Base-by-base conservation (phyloP, 2,888 invertebrate genomes). In the Deilephila elpenor region DNA sequence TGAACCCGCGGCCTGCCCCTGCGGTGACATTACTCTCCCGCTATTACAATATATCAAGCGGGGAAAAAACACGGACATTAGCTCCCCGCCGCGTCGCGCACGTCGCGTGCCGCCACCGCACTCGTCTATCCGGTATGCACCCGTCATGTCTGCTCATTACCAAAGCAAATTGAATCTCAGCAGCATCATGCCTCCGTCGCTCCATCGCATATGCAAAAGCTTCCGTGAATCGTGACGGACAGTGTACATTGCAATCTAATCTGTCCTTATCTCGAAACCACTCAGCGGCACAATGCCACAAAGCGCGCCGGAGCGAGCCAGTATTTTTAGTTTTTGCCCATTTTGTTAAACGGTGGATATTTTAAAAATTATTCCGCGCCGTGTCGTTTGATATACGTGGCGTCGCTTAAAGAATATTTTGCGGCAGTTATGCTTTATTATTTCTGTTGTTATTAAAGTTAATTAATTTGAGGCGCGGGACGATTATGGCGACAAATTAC, bases 31-130 rank as follows among this genome's bases (percentile, higher is more conserved):
- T 91, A 90, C 91, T 88, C 84, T 82, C 84, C 82, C 81, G 79
- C 91, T 88, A 93, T 92, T 93, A 93, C 86, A 89, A 91, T 93
- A 88, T 91, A 90, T 91, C 91, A 91, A 88, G 87, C 82, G 81
- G 86, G 85, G 87, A 89, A 87, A 89, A 91, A 88, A 88, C 88
- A 84, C 85, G 80, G 82, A 86, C 85, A 85, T 85, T 79, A 86
- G 84, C 86, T 89, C 90, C 93, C 93, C 84, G 91, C 85, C 84
- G 93, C 86, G 93, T 88, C 93, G 91, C 93, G 93, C 25, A 93
- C 93, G 25, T 25, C 67, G 67, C 67, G 44, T 67, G 67, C 67
- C 51, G 51, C 92, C 91, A 84, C 76, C 84, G 82, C 81, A 88
- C 90, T 86, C 80, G 89, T 91, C 86, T 84, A 79, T 87, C 89